These are phyloP conservation scores for Sogatella furcifera DNA, from an alignment of 1,140 invertebrate species.

Conservation along the genomic window DNA sequence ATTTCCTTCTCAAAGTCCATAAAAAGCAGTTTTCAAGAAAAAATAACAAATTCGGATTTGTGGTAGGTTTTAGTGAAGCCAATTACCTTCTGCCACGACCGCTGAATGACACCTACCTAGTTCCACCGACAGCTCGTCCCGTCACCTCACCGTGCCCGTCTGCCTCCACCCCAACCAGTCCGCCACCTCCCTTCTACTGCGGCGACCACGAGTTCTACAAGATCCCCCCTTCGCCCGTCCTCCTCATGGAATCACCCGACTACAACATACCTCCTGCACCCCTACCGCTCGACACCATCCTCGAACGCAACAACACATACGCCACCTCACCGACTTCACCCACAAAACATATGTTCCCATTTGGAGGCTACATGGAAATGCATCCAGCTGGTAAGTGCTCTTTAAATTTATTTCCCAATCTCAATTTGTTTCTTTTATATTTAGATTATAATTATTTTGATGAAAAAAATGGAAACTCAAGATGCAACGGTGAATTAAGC, in stretches of 20 bases:
- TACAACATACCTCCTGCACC: slow-evolving; percentile 13
- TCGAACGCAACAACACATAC: slow-evolving; percentile 34
- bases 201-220: slow-evolving; percentile 20
- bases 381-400: slow-evolving; percentile 33
- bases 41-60: neutral
- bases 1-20: too few species aligned
- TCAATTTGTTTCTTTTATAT: too few species aligned
- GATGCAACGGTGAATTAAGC: too few species aligned
- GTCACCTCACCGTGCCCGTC: too few species aligned
- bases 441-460: too few species aligned
- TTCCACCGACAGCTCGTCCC: slow-evolving; percentile 40
- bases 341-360: slow-evolving; percentile 22
- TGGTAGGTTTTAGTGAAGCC: slow-evolving; percentile 28
- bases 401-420: too few species aligned
- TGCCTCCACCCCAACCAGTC: slow-evolving; percentile 18
- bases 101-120: slow-evolving; percentile 39
- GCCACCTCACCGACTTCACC: slow-evolving; percentile 21
- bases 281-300: slow-evolving; percentile 16
- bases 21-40: too few species aligned
- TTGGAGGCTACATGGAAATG: slow-evolving; percentile 42
- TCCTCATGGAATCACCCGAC: slow-evolving; percentile 4
- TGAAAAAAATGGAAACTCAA: too few species aligned
- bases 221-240: slow-evolving; percentile 20
- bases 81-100: slow-evolving; percentile 43
- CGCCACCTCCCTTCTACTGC: slow-evolving; percentile 10